phyloP scores from a whole-genome alignment of 2,888 invertebrate genomes.

The Tanaodytes sp. region DNA sequence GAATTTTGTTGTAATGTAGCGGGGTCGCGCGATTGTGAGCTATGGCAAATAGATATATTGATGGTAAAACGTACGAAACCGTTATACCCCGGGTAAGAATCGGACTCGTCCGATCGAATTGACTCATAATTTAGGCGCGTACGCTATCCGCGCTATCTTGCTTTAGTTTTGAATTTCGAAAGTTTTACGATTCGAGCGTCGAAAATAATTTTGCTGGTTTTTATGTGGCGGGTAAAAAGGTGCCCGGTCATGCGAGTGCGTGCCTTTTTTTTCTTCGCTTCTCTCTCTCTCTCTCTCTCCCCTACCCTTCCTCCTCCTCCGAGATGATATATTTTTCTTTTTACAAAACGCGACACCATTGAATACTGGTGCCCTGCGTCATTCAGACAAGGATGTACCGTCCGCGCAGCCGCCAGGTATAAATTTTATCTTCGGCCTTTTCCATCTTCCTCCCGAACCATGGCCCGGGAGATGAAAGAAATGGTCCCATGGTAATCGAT shows the following conservation, averaged over 20 bases:
- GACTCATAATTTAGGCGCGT: background rate
- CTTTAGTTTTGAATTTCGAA: background rate
- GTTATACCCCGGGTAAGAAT: too few species aligned
- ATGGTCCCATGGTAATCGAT: conserved; percentile 68
- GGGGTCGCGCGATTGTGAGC: too few species aligned
- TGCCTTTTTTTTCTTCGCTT: conserved; percentile 54
- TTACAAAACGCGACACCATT: conserved; percentile 67
- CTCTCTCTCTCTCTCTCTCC: background rate
- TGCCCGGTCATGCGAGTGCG: background rate
- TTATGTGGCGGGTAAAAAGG: background rate
- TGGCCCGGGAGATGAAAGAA: conserved; percentile 54
- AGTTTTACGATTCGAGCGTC: background rate
- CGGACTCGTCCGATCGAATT: background rate
- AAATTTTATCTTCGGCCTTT: conserved; percentile 67
- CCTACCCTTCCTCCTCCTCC: conserved; percentile 11
- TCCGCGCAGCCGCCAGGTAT: conserved; percentile 68
- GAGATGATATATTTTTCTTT: conserved; percentile 70
- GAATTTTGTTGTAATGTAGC: too few species aligned
- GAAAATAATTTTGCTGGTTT: background rate
- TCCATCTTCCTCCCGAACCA: conserved; percentile 53
- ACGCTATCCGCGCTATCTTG: background rate
- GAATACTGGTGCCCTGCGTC: conserved; percentile 65
- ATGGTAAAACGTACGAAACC: too few species aligned
- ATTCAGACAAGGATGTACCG: conserved; percentile 66
- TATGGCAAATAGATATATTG: too few species aligned